Base-by-base conservation (phyloP, 2,113 vertebrate genomes). In the Pelecanoides urinatrix region DNA sequence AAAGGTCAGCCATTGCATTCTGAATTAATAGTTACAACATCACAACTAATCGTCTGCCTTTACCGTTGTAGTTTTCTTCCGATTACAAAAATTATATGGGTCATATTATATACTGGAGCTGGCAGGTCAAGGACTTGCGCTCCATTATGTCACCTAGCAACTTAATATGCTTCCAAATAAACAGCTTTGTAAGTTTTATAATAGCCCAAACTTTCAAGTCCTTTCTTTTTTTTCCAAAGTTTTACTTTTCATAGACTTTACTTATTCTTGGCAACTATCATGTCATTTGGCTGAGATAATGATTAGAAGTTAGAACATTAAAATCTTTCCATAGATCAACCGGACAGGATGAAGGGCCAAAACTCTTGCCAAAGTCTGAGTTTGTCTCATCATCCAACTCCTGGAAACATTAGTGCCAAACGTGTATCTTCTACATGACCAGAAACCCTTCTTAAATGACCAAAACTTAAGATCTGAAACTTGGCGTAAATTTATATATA, bases 131-230 rank as follows among this genome's bases (percentile, higher is more conserved):
- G 79, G 58, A 47, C 63, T 87, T 76, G 36, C 86, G 86, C 94
- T 97, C 92, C 93, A 86, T 97, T 96, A 97, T 86, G 92, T 98
- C 94, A 97, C 92, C 88, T 96, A 97, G 96, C 97, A 98, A 97
- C 94, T 67, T 94, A 90, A 75, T 76, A 25, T 40, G 52, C 90
- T 88, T 97, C 95, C 86, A 86, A 88, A 94, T 95, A 98, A 97
- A 97, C 75, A 96, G 49, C 72, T 78, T 78, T 94, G 11, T 44
- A 96, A 73, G 76, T 91, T 95, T 90, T 95, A 66, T 65, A 93
- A 63, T 90, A 96, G 66, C 53, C 65, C 63, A 82, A 81, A 70
- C 75, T 95, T 96, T 80, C 10, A 82, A 66, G 83, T 77, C 17
- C 19, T 77, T 59, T 66, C 16, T 72, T n/a, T 77, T 88, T 75